Evolutionary conservation across 2,888 invertebrate species (phyloP).

Genomic region (Drosophila anomelani): DNA sequence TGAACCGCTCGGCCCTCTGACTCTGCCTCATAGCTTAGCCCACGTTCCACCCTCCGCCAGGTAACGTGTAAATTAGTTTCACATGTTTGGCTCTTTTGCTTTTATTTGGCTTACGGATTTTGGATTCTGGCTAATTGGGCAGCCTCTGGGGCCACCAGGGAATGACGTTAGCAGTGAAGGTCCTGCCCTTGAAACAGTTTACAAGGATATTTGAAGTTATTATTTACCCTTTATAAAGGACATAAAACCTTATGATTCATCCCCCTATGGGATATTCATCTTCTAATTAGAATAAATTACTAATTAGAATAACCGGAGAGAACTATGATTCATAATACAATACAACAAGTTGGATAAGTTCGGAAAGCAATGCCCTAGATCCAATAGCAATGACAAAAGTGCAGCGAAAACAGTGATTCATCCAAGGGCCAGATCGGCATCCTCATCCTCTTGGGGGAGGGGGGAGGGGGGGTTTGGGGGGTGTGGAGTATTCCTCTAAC

Average conservation of each 20-base stretch:
- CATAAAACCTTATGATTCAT: not conserved
- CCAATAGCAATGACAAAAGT: not conserved
- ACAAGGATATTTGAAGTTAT: not conserved
- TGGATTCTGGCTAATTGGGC: not conserved
- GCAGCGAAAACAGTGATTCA: not conserved
- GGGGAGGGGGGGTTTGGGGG: too few relatives aligned
- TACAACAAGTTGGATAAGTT: not conserved
- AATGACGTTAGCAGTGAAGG: not conserved
- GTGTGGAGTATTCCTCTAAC: not conserved
- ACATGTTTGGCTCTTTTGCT: constrained; percentile 63
- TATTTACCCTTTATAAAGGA: not conserved
- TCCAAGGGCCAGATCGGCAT: not conserved
- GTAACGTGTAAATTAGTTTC: constrained; percentile 77
- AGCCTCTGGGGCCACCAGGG: too few relatives aligned
- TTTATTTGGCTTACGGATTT: not conserved
- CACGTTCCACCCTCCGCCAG: constrained; percentile 1
- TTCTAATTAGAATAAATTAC: not conserved
- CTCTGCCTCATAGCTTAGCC: not conserved
- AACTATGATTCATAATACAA: not conserved
- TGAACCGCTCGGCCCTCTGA: not conserved
- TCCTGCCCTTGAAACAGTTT: not conserved
- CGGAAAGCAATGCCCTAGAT: not conserved
- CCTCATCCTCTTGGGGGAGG: not conserved
- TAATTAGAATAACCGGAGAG: not conserved
- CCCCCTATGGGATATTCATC: not conserved